Evolutionary conservation across 2,797 vertebrate species (phyloP).

Genomic region (Columba guinea): DNA sequence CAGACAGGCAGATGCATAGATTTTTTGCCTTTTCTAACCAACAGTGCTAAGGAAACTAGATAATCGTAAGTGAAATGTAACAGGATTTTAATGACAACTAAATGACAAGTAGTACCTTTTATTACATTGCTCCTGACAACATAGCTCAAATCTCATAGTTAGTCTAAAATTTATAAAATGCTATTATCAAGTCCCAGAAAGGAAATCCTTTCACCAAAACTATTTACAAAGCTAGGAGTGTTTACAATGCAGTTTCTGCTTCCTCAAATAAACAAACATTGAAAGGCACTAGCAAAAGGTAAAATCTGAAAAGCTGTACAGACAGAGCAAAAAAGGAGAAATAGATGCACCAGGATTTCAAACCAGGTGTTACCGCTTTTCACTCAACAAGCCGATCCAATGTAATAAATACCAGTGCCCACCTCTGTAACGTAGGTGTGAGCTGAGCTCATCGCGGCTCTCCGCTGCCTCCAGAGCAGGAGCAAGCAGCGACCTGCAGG

Average conservation of each 20-base stretch:
- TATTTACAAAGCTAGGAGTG: neutral
- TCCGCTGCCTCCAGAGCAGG: neutral
- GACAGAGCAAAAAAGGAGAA: neutral
- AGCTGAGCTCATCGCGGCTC: rapidly evolving
- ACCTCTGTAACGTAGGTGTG: neutral
- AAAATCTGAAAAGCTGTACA: neutral
- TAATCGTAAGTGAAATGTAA: neutral
- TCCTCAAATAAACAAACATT: neutral
- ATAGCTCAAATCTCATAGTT: neutral
- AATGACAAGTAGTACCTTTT: neutral
- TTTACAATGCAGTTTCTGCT: neutral
- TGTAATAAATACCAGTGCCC: neutral
- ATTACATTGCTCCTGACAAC: neutral
- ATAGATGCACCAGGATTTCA: neutral
- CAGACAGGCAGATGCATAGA: neutral
- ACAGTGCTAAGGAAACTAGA: neutral
- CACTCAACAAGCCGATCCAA: neutral
- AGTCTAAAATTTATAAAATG: neutral
- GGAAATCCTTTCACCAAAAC: neutral
- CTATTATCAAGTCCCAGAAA: neutral
- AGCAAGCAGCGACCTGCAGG: neutral
- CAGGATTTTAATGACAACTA: slow-evolving; percentile 8
- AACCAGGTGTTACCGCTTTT: neutral
- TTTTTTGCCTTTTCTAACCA: slow-evolving; percentile 11
- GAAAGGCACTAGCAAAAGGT: neutral